These are phyloP conservation scores for Cyrtorhinus lividipennis DNA, from an alignment of 1,140 invertebrate species.

Conservation along the genomic window DNA sequence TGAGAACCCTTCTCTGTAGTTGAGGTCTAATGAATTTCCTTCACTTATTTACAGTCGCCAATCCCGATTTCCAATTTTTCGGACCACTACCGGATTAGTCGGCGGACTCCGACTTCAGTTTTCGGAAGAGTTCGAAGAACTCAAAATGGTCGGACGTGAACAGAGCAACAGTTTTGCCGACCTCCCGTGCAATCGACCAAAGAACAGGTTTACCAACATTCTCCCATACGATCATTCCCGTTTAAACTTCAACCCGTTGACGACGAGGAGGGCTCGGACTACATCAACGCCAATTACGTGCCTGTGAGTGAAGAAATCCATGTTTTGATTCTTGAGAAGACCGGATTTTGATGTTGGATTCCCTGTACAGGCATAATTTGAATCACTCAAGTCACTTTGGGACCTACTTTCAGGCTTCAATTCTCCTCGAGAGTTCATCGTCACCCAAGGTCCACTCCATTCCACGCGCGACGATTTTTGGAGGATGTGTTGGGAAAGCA, in stretches of 20 bases:
- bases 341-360: too few species aligned
- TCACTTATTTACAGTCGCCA: constrained; percentile 42
- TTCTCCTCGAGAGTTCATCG: constrained; percentile 89
- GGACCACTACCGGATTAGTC: constrained; percentile 87
- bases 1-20: too few species aligned
- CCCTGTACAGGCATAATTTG: too few species aligned
- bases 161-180: constrained; percentile 83
- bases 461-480: constrained; percentile 95
- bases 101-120: constrained; percentile 97
- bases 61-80: constrained; percentile 79
- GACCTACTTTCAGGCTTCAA: too few species aligned
- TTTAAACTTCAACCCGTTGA: constrained; percentile 90
- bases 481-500: constrained; percentile 96
- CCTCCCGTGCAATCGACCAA: constrained; percentile 86
- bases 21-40: neutral
- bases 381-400: too few species aligned
- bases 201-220: constrained; percentile 98
- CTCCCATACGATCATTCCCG: constrained; percentile 93
- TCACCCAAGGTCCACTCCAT: constrained; percentile 90
- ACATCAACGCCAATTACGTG: constrained; percentile 95
- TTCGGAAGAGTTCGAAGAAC: constrained; percentile 94
- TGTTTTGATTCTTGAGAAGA: too few species aligned
- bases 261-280: constrained; percentile 92
- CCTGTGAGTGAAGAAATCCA: too few species aligned
- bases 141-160: constrained; percentile 87